These are phyloP conservation scores for Trichechus manatus DNA, from an alignment of 2,113 vertebrate species.

Conservation along the genomic window DNA sequence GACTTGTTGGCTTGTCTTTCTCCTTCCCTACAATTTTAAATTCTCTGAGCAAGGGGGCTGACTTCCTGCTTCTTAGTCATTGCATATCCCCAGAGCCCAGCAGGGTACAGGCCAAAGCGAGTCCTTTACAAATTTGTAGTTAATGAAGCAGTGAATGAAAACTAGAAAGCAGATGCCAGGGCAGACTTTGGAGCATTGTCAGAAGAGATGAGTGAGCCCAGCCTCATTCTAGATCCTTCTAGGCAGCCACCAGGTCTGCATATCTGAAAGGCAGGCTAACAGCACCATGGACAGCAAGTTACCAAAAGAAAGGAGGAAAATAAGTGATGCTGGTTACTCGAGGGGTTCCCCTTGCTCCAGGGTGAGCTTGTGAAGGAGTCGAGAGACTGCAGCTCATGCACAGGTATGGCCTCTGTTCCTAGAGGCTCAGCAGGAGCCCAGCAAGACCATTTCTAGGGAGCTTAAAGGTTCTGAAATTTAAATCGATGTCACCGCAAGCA, in stretches of 20 bases:
- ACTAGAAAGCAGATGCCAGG: neutral
- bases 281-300: neutral
- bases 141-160: neutral
- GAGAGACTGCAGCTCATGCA: rapidly evolving
- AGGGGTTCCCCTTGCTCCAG: neutral
- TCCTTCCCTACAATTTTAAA: neutral
- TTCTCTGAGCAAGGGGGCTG: neutral
- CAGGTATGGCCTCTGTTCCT: neutral
- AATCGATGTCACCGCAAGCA: neutral
- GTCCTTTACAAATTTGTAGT: neutral
- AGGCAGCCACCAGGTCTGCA: neutral
- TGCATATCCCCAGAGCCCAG: neutral
- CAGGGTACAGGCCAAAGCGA: neutral
- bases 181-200: neutral
- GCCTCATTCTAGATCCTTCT: neutral
- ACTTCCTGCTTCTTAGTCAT: neutral
- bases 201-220: neutral
- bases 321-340: neutral
- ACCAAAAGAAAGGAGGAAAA: neutral
- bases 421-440: neutral
- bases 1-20: neutral
- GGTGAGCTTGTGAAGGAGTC: neutral
- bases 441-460: neutral
- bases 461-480: neutral
- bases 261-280: neutral